These are phyloP conservation scores for Echiichthys vipera DNA, from an alignment of 2,797 vertebrate genomes.

Conservation along the genomic window DNA sequence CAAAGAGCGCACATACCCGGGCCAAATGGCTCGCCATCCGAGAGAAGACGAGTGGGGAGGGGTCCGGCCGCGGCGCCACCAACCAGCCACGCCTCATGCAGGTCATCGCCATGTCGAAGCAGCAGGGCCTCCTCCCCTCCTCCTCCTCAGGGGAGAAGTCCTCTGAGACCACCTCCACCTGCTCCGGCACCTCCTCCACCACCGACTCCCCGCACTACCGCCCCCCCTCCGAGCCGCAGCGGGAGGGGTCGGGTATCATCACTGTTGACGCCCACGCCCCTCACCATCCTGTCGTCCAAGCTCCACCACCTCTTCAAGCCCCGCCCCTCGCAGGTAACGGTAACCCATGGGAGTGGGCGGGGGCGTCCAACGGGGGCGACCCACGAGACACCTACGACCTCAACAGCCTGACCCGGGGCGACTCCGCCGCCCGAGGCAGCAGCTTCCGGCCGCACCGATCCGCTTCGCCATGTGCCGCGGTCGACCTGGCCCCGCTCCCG, in stretches of 20 bases:
- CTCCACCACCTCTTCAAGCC: constrained; percentile 75
- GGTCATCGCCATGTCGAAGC: constrained; percentile 95
- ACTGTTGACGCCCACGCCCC: constrained; percentile 92
- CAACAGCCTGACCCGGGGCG: constrained; percentile 82
- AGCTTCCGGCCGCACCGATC: constrained; percentile 84
- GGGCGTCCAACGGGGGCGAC: constrained; percentile 75
- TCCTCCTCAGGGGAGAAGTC: constrained; percentile 80
- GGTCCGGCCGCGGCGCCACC: constrained; percentile 69
- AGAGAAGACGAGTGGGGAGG: constrained; percentile 85
- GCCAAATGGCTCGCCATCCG: constrained; percentile 95
- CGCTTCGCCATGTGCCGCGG: constrained; percentile 80
- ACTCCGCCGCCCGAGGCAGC: constrained; percentile 41
- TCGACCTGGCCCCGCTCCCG: constrained; percentile 43
- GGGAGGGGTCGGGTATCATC: constrained; percentile 88
- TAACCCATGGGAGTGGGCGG: constrained; percentile 85
- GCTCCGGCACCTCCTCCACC: constrained; percentile 87
- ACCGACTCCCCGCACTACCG: constrained; percentile 89
- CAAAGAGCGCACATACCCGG: constrained; percentile 87
- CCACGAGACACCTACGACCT: constrained; percentile 84
- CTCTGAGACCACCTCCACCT: constrained; percentile 86
- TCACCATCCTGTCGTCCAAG: constrained; percentile 90
- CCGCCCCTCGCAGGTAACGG: constrained; percentile 74
- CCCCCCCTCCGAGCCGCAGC: constrained; percentile 83
- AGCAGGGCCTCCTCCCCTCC: constrained; percentile 84
- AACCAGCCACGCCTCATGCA: constrained; percentile 93